Conservation (phyloP, 2,113 vertebrate species). For the Stegastes partitus region DNA sequence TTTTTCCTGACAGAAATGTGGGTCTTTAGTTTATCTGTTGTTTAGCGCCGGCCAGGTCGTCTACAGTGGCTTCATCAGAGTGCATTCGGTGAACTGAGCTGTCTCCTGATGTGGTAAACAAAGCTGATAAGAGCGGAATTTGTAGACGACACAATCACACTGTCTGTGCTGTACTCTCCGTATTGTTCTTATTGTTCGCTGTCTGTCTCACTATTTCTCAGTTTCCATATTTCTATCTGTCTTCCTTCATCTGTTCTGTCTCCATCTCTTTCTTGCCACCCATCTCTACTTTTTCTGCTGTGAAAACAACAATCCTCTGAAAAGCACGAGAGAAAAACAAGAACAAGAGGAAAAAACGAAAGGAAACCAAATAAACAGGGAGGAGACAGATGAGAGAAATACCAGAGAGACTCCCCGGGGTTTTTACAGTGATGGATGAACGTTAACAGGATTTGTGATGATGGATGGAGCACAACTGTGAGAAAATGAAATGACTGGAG, state of each 20-base stretch:
- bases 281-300: neutral
- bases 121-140: neutral
- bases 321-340: neutral
- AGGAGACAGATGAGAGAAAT: conserved; percentile 2
- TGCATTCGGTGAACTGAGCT: neutral
- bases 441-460: conserved; percentile 38
- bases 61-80: no score
- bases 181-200: neutral
- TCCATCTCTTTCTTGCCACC: neutral
- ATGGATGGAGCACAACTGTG: conserved; percentile 31
- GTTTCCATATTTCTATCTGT: no score
- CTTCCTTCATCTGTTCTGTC: neutral
- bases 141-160: no score
- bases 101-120: neutral
- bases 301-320: neutral
- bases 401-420: conserved; percentile 4
- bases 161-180: neutral
- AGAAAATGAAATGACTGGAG: conserved; percentile 46
- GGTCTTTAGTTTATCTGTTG: no score
- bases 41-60: no score
- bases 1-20: no score
- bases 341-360: neutral
- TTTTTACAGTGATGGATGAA: conserved; percentile 26
- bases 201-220: accelerated
- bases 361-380: conserved; percentile 17